Evolutionary conservation across 2,888 invertebrate species (phyloP).

Genomic region (Cantharis rufa): DNA sequence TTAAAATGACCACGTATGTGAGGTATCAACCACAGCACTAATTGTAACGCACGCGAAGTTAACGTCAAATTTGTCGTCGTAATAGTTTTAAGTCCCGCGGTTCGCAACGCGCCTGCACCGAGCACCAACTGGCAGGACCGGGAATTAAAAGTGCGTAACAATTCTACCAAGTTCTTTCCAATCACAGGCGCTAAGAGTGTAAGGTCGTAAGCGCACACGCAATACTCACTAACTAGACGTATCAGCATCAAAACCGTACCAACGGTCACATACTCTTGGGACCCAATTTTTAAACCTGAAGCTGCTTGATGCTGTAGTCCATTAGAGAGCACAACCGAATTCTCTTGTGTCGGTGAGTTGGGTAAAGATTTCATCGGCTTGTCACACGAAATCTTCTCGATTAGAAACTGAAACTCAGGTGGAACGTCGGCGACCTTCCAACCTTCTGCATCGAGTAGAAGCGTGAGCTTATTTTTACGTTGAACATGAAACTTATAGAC

Average conservation of each 20-base stretch:
- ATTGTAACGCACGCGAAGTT: conserved; percentile 80
- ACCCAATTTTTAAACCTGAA: conserved; percentile 42
- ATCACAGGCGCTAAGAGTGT: conserved; percentile 80
- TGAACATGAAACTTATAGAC: conserved; percentile 90
- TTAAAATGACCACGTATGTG: conserved; percentile 72
- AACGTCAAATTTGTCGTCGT: conserved; percentile 92
- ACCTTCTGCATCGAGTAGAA: conserved; percentile 85
- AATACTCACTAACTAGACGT: conserved; percentile 91
- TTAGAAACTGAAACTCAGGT: conserved; percentile 82
- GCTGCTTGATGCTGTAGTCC: conserved; percentile 38
- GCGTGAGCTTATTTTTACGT: conserved; percentile 80
- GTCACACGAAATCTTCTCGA: conserved; percentile 64
- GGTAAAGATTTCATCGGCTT: conserved; percentile 53
- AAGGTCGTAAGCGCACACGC: conserved; percentile 77
- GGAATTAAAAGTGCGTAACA: conserved; percentile 85
- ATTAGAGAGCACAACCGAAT: conserved; percentile 11
- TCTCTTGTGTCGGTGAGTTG: conserved; percentile 46
- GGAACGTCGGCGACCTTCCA: conserved; percentile 96
- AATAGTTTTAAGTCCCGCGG: conserved; percentile 92
- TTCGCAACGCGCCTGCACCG: conserved; percentile 94
- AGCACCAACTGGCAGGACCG: conserved; percentile 91
- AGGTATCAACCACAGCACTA: conserved; percentile 79
- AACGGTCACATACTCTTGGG: conserved; percentile 73
- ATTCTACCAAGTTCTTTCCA: conserved; percentile 83
- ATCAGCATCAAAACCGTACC: conserved; percentile 85